phyloP scores from a whole-genome alignment of 2,797 vertebrate genomes.

The Sebastes cheni region DNA sequence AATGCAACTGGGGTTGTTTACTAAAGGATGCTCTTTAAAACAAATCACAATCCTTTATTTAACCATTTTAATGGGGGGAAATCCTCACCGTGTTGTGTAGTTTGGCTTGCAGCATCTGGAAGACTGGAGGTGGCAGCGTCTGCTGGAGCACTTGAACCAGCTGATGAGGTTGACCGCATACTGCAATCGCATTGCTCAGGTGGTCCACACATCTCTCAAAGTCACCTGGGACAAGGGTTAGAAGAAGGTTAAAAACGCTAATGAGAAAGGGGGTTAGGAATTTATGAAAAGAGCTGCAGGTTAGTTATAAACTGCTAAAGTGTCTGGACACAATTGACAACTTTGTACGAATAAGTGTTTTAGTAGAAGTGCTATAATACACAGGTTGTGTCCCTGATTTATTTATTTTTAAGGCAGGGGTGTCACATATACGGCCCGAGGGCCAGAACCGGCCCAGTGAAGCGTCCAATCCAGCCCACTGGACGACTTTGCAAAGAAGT shows the following conservation, averaged over 20 bases:
- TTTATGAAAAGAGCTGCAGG: too few species aligned
- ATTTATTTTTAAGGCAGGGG: too few species aligned
- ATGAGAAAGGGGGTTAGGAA: background rate
- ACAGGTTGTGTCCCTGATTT: background rate
- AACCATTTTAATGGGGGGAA: background rate
- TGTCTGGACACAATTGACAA: background rate
- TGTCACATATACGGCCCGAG: too few species aligned
- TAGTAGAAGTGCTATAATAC: background rate
- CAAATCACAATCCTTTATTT: background rate
- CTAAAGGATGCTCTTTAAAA: constrained; percentile 65
- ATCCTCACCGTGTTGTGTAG: constrained; percentile 87
- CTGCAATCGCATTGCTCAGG: constrained; percentile 97
- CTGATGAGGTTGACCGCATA: constrained; percentile 97
- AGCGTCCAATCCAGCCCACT: too few species aligned
- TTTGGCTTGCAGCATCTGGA: constrained; percentile 97
- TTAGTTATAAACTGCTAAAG: background rate
- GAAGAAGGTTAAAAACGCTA: background rate
- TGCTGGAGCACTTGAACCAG: constrained; percentile 95
- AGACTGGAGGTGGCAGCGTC: constrained; percentile 93
- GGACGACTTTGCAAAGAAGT: too few species aligned
- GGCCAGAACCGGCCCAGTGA: too few species aligned
- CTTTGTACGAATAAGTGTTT: background rate
- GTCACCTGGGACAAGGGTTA: constrained; percentile 81
- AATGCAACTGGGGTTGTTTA: constrained; percentile 72
- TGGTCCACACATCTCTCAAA: constrained; percentile 96